Percentiles rank a stretch among this genome's conserved stretches.
Evolutionary conservation across 2,113 vertebrate species (phyloP).

Genomic region (Equus przewalskii): DNA sequence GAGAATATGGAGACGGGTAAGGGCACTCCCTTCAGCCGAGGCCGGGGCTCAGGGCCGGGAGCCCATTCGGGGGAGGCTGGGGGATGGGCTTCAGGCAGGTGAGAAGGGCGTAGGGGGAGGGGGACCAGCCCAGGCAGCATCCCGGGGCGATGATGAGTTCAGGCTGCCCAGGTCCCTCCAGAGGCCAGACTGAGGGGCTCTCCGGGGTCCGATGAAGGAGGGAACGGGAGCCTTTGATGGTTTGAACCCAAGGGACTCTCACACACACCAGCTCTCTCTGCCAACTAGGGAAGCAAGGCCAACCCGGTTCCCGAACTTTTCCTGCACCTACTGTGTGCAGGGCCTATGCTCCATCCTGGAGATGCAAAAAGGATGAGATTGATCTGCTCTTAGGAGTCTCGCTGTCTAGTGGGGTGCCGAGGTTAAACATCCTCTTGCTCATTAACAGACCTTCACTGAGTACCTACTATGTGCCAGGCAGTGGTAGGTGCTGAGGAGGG

Average conservation of each 20-base stretch:
- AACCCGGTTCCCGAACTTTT: not conserved
- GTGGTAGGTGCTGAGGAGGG: not conserved
- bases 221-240: not conserved
- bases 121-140: not conserved
- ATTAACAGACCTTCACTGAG: not conserved
- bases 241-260: not conserved
- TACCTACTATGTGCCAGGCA: not conserved
- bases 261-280: not conserved
- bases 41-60: not conserved
- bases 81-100: not conserved
- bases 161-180: not conserved
- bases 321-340: not conserved
- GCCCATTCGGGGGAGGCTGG: too few relatives aligned
- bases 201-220: not conserved
- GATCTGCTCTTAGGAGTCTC: not conserved
- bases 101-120: not conserved
- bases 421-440: not conserved
- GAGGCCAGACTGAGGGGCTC: not conserved
- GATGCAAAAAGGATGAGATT: not conserved
- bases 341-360: not conserved
- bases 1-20: not conserved
- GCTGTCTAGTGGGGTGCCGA: not conserved
- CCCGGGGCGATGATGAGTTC: not conserved
- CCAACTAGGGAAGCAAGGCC: not conserved
- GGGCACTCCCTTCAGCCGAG: not conserved